Percentiles rank a stretch among this genome's conserved stretches.
These are phyloP conservation scores for Cricetomys ansorgei DNA, from an alignment of 2,113 vertebrate species.

Conservation along the genomic window DNA sequence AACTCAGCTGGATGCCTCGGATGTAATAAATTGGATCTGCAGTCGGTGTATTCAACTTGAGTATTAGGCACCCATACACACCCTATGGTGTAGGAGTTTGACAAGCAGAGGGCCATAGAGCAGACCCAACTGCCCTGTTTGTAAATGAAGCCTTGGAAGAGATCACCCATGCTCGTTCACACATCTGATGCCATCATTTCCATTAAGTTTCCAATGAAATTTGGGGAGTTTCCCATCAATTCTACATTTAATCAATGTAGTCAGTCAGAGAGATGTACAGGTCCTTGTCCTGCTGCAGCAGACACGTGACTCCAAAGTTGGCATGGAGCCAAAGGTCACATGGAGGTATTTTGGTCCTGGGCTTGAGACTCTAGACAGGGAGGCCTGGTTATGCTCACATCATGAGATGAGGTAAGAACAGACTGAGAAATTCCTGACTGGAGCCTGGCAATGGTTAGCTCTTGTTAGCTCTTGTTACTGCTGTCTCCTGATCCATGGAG, in stretches of 20 bases:
- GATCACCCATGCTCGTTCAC: background rate
- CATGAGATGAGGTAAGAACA: rapidly evolving
- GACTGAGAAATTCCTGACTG: background rate
- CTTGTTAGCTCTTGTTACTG: too few species aligned
- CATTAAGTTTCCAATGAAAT: background rate
- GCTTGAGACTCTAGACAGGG: background rate
- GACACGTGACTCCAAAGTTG: rapidly evolving
- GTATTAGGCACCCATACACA: rapidly evolving
- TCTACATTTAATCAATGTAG: rapidly evolving
- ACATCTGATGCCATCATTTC: background rate
- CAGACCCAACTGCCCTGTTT: background rate
- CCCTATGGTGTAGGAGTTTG: background rate
- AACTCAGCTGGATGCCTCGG: background rate
- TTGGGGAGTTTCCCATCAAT: background rate
- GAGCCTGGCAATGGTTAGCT: rapidly evolving
- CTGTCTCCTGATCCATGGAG: background rate
- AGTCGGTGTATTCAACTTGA: rapidly evolving
- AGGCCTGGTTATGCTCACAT: background rate
- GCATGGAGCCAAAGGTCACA: rapidly evolving
- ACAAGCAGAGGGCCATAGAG: rapidly evolving
- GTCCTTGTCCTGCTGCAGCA: rapidly evolving
- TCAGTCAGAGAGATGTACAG: rapidly evolving
- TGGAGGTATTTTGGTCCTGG: rapidly evolving
- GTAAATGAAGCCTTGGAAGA: background rate
- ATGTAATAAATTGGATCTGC: rapidly evolving